Evolutionary conservation across 2,113 vertebrate genomes (phyloP).

Genomic region (Istiophorus platypterus): DNA sequence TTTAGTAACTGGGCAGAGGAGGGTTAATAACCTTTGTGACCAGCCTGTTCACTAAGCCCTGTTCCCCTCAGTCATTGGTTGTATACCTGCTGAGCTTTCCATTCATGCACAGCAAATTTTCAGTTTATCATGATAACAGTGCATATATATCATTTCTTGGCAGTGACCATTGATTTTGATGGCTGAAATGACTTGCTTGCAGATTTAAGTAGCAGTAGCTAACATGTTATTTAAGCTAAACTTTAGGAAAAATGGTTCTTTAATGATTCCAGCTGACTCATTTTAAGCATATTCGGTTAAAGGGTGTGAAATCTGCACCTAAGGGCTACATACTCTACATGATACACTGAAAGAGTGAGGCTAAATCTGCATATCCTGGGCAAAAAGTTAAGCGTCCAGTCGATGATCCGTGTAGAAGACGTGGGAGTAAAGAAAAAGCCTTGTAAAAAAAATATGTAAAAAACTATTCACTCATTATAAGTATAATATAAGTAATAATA

Average conservation of each 20-base stretch:
- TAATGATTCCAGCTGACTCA: neutral
- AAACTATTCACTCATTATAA: neutral
- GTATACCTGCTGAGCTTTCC: neutral
- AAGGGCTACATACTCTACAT: neutral
- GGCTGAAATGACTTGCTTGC: neutral
- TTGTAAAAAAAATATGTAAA: neutral
- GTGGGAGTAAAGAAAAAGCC: neutral
- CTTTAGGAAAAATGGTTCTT: neutral
- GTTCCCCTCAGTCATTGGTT: neutral
- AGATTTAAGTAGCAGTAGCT: neutral
- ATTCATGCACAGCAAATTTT: neutral
- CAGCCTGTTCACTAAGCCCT: neutral
- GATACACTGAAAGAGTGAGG: neutral
- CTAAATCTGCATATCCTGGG: neutral
- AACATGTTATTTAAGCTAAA: neutral
- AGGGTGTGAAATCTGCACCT: neutral
- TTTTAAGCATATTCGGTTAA: neutral
- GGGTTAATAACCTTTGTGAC: conserved; percentile 1
- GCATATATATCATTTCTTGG: neutral
- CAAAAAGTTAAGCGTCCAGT: neutral
- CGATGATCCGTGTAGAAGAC: neutral
- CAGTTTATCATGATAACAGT: neutral
- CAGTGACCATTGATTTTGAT: neutral
- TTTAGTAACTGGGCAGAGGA: neutral
- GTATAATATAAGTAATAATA: neutral